Percentiles rank a stretch among this genome's conserved stretches.
Conservation (phyloP, 2,888 invertebrate species). For the Saturnia pavonia region DNA sequence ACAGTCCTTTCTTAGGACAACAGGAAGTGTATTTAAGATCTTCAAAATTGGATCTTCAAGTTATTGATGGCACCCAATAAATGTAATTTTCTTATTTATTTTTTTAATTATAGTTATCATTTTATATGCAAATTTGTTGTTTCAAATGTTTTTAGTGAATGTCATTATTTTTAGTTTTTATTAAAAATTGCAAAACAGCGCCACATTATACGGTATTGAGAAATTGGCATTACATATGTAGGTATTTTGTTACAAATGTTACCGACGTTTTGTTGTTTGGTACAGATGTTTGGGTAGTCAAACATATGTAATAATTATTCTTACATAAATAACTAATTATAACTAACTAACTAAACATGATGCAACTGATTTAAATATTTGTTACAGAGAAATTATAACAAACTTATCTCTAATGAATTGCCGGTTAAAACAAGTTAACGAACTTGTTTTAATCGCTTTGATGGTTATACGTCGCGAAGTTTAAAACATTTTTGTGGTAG, state of each 20-base stretch:
- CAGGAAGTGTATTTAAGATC: constrained; percentile 48
- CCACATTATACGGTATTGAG: background rate
- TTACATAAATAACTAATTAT: background rate
- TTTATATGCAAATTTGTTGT: background rate
- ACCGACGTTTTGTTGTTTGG: too few relatives aligned
- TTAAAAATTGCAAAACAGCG: background rate
- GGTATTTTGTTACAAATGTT: too few relatives aligned
- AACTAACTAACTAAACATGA: too few relatives aligned
- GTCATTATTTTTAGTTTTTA: background rate
- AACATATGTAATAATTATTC: too few relatives aligned
- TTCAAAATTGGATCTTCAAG: constrained; percentile 45
- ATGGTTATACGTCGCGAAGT: background rate
- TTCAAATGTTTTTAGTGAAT: background rate
- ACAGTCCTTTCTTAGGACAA: constrained; percentile 54
- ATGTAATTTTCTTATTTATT: background rate
- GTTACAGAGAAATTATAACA: background rate
- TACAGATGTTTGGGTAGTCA: too few relatives aligned
- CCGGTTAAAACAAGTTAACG: background rate
- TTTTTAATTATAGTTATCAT: background rate
- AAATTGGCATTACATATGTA: background rate
- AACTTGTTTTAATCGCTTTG: background rate
- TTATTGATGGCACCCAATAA: constrained; percentile 16
- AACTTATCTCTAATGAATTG: background rate
- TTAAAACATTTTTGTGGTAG: constrained; percentile 22
- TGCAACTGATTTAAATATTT: background rate